Conservation (phyloP, 2,888 invertebrate genomes). For the Philonicus albiceps region DNA sequence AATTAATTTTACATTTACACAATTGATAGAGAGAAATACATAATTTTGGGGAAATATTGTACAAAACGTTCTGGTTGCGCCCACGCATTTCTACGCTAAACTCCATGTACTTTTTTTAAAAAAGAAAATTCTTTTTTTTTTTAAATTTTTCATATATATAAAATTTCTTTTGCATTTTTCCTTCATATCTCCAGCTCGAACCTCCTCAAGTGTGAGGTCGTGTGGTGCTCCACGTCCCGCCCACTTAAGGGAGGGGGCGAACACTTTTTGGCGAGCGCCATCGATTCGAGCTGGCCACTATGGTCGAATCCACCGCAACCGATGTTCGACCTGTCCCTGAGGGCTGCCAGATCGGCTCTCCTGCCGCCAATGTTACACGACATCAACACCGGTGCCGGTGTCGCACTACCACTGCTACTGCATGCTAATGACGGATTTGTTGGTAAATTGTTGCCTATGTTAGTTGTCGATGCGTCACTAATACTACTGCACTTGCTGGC, state of each 20-base stretch:
- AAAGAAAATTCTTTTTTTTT: background rate
- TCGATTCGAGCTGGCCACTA: slow-evolving; percentile 11
- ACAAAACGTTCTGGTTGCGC: slow-evolving; percentile 19
- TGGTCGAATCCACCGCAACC: slow-evolving; percentile 28
- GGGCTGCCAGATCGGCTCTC: background rate
- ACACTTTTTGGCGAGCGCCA: slow-evolving; percentile 50
- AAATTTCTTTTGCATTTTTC: background rate
- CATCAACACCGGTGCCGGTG: background rate
- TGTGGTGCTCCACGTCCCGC: slow-evolving; percentile 72
- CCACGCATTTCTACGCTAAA: background rate
- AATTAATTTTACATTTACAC: slow-evolving; percentile 39
- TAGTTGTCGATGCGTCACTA: slow-evolving; percentile 47
- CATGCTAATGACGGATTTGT: background rate
- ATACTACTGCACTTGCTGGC: slow-evolving; percentile 46
- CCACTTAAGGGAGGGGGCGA: slow-evolving; percentile 70
- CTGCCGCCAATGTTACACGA: background rate
- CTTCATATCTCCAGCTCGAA: slow-evolving; percentile 67
- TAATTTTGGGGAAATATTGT: slow-evolving; percentile 31
- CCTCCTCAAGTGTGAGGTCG: slow-evolving; percentile 68
- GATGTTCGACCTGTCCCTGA: slow-evolving; percentile 14
- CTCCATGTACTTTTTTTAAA: background rate
- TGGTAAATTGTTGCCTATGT: slow-evolving; percentile 45
- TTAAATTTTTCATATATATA: background rate
- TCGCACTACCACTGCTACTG: slow-evolving; percentile 7
- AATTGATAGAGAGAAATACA: slow-evolving; percentile 32